Evolutionary conservation across 2,888 invertebrate species (phyloP), one percentile per base, ranked within the genome.

Genomic region (Nomada ruficornis): DNA sequence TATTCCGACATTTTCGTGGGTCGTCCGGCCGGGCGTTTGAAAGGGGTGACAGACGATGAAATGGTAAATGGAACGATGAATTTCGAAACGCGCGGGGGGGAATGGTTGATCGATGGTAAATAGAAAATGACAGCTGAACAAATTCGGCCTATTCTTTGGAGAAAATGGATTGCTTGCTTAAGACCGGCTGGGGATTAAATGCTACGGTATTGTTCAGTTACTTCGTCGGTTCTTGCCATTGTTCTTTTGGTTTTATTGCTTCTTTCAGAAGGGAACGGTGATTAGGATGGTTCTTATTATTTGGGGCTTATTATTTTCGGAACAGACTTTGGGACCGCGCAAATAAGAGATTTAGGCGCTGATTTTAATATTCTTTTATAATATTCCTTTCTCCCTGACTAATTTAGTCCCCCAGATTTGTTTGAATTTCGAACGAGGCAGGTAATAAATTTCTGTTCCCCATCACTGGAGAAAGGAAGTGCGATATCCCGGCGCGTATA

Each of bases 1-100:
- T 82, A 81, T 74, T 75, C 68, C 20, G 54, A 29, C 59, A 65
- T 75, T 80, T 80, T 69, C 59, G 52, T 62, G 23, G 7, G 20
- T 20, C 52, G n/a, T 52, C 50, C 18, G 54, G 20, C 20, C 54
- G 54, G 2, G 10, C 20, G 57, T 57, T 57, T 26, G 7, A 23
- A 13, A 42, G 5, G 44, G 20, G 20, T 1, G 63, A 47, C 18
- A 2, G 20, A 47, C 47, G 47, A 15, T 47, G 44, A 9, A 4
- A 13, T 11, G 44, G 23, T 20, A 42, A 57, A 44, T 42, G 69
- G 47, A 7, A 47, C n/a, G 69, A 59, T 59, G 57, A 59, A 69
- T 65, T 68, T 44, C 55, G 44, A 63, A 63, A 26, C 11, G 42
- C 13, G n/a, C 18, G 23, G 23, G 23, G n/a, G 23, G 23, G 72